Evolutionary conservation across 2,888 invertebrate genomes (phyloP).

Genomic region (Acronicta leporina): DNA sequence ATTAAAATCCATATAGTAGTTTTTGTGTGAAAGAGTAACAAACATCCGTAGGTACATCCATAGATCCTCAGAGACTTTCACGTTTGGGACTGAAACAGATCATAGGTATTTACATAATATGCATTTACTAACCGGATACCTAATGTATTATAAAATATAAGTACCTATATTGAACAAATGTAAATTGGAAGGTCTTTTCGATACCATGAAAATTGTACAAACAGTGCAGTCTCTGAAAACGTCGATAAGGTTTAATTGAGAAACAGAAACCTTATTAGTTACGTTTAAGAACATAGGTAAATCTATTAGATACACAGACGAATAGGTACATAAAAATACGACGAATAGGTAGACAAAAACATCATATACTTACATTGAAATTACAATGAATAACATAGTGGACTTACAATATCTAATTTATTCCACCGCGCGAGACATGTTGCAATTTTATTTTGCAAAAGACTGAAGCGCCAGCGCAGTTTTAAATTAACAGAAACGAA

Average conservation of each 20-base stretch:
- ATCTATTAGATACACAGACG: neutral
- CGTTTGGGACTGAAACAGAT: too few species aligned
- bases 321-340: neutral
- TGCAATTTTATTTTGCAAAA: neutral
- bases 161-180: too few species aligned
- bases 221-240: neutral
- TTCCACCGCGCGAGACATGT: neutral
- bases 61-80: too few species aligned
- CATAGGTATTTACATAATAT: too few species aligned
- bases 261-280: conserved; percentile 1
- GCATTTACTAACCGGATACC: too few species aligned
- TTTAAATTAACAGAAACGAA: too few species aligned
- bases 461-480: neutral
- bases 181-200: too few species aligned
- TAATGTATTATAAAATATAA: too few species aligned
- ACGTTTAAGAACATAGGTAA: neutral
- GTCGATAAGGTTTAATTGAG: neutral
- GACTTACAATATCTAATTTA: neutral
- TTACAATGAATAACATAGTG: neutral
- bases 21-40: too few species aligned
- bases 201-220: too few species aligned
- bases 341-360: neutral
- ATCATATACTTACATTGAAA: neutral
- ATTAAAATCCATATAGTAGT: too few species aligned
- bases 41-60: too few species aligned